Conservation (phyloP, 2,797 vertebrate species). For the Tapera naevia region DNA sequence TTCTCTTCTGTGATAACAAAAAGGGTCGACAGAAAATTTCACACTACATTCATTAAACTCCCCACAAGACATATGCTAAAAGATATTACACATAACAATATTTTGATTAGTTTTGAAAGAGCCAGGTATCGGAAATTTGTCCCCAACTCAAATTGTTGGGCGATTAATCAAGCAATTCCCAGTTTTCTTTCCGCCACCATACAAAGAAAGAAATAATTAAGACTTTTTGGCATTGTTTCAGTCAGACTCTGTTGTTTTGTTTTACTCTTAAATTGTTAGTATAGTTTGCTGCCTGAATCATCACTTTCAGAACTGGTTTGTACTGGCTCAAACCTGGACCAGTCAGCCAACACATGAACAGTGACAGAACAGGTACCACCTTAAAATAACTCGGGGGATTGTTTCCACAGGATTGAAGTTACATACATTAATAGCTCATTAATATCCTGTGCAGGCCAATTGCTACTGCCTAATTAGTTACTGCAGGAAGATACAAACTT, state of each 20-base stretch:
- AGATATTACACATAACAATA: not conserved
- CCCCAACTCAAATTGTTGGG: not conserved
- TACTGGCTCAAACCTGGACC: not conserved
- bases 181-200: not conserved
- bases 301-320: not conserved
- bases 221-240: not conserved
- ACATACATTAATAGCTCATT: not conserved
- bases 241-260: not conserved
- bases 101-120: not conserved
- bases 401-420: not conserved
- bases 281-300: not conserved
- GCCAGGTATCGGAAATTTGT: not conserved
- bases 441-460: not conserved
- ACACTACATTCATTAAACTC: not conserved
- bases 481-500: not conserved
- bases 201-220: not conserved
- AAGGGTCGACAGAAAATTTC: not conserved
- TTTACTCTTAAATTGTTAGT: not conserved
- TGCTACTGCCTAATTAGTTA: not conserved
- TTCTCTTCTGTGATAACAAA: not conserved
- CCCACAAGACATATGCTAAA: not conserved
- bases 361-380: not conserved
- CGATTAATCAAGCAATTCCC: not conserved
- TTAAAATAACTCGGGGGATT: not conserved
- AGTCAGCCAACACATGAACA: not conserved